Percentiles rank a stretch among this genome's conserved stretches.
Evolutionary conservation across 2,797 vertebrate genomes (phyloP).

Genomic region (Acanthis flammea): DNA sequence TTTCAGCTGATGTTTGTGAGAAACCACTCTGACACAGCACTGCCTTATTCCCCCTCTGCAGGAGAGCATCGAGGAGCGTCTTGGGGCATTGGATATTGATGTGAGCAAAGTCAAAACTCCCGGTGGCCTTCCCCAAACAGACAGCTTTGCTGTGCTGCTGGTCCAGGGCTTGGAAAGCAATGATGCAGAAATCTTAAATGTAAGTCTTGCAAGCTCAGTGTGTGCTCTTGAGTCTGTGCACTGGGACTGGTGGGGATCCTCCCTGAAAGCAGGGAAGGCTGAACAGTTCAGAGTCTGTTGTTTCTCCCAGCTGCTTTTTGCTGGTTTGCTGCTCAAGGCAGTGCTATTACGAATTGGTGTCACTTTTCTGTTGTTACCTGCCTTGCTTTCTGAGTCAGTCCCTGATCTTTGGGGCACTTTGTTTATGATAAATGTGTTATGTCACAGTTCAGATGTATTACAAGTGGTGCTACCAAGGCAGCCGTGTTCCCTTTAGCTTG

Average conservation of each 20-base stretch:
- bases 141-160: conserved; percentile 89
- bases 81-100: conserved; percentile 87
- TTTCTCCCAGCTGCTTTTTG: background rate
- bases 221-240: background rate
- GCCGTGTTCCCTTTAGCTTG: background rate
- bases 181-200: conserved; percentile 88
- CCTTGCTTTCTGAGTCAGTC: background rate
- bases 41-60: conserved; percentile 43
- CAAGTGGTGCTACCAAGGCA: background rate
- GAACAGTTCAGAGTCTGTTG: background rate
- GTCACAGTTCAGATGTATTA: background rate
- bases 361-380: background rate
- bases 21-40: background rate
- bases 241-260: background rate
- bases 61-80: conserved; percentile 91
- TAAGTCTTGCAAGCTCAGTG: conserved; percentile 70
- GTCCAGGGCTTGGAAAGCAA: conserved; percentile 95
- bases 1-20: background rate
- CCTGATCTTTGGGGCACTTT: background rate
- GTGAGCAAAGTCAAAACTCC: conserved; percentile 75
- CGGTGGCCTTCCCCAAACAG: conserved; percentile 82
- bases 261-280: background rate
- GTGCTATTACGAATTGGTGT: background rate
- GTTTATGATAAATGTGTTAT: background rate
- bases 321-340: background rate